Conservation (phyloP, 2,888 invertebrate species). For the Serrognathus titanus region DNA sequence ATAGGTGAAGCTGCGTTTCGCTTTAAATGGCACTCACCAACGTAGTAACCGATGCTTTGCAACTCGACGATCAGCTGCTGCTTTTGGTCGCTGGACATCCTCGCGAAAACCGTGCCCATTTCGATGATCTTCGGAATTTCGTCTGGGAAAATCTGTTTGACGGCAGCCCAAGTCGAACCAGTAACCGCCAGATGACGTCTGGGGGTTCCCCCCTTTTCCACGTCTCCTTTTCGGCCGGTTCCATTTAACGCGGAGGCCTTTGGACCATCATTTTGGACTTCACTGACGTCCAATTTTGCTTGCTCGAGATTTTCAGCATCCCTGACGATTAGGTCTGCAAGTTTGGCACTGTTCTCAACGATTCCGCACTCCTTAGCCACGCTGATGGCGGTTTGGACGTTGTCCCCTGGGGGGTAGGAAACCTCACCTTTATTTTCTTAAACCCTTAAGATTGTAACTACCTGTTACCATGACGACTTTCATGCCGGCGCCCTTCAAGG, state of each 20-base stretch:
- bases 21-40: conserved; percentile 58
- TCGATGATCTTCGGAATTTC: conserved; percentile 64
- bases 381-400: conserved; percentile 86
- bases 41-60: conserved; percentile 82
- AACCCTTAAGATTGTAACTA: conserved; percentile 33
- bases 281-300: too few species aligned
- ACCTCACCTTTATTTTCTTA: neutral
- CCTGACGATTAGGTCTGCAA: conserved; percentile 30
- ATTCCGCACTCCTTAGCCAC: conserved; percentile 90
- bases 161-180: conserved; percentile 69
- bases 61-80: conserved; percentile 85
- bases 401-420: conserved; percentile 63
- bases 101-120: conserved; percentile 84
- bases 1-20: neutral
- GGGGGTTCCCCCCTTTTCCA: neutral
- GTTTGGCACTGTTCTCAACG: conserved; percentile 32
- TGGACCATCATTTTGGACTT: neutral
- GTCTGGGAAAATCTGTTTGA: conserved; percentile 68
- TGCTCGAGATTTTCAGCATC: neutral
- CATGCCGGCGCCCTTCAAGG: conserved; percentile 78
- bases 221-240: neutral
- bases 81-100: conserved; percentile 94
- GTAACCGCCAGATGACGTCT: conserved; percentile 34
- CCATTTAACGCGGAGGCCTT: neutral
- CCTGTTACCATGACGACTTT: conserved; percentile 96